Conservation (phyloP, 1,140 invertebrate genomes). For the Drosophila willistoni region DNA sequence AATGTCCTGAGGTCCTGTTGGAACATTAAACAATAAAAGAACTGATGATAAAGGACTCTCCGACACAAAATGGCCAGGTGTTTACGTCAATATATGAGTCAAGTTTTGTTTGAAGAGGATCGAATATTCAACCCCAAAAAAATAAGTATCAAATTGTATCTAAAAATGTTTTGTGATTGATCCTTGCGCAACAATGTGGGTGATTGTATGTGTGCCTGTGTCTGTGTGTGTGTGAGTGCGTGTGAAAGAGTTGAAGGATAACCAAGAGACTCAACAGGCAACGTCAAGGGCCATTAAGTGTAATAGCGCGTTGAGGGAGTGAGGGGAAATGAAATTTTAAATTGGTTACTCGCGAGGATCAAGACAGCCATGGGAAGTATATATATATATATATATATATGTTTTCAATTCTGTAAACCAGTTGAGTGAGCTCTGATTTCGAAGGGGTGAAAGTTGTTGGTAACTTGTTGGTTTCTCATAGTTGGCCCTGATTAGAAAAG, state of each 20-base stretch:
- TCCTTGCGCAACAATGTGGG: slow-evolving; percentile 67
- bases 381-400: not conserved
- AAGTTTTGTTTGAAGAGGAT: slow-evolving; percentile 68
- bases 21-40: not conserved
- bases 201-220: slow-evolving; percentile 34
- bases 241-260: slow-evolving; percentile 53
- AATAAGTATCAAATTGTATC: slow-evolving; percentile 60
- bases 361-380: slow-evolving; percentile 40
- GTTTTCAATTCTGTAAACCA: slow-evolving; percentile 36
- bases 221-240: slow-evolving; percentile 43
- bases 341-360: slow-evolving; percentile 26
- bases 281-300: slow-evolving; percentile 66
- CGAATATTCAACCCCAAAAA: slow-evolving; percentile 47
- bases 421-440: slow-evolving; percentile 48
- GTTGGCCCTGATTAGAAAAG: slow-evolving; percentile 43
- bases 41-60: not conserved
- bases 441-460: slow-evolving; percentile 11
- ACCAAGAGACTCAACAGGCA: slow-evolving; percentile 19
- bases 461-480: slow-evolving; percentile 16
- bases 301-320: not conserved
- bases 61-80: slow-evolving; percentile 52
- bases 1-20: too few relatives aligned
- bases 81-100: slow-evolving; percentile 63
- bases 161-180: slow-evolving; percentile 45
- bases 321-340: slow-evolving; percentile 44